Evolutionary conservation across 2,113 vertebrate genomes (phyloP).

Genomic region (Halcyon malimbica): DNA sequence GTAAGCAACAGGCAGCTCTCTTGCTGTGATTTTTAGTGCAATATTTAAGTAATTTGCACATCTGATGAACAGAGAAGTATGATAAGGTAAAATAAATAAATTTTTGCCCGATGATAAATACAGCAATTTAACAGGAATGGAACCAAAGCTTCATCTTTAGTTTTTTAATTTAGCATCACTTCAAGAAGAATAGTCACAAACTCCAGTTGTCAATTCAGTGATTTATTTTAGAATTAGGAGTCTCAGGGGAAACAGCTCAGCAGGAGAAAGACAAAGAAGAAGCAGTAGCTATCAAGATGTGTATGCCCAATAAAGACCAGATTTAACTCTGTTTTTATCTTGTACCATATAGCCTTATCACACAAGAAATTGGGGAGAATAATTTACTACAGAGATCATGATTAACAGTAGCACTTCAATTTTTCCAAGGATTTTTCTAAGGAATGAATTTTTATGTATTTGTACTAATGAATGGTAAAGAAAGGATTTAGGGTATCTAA

Average conservation of each 20-base stretch:
- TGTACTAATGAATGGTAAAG: conserved; percentile 57
- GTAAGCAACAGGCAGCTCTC: background rate
- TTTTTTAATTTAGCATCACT: background rate
- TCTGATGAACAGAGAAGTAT: conserved; percentile 28
- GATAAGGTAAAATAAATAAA: conserved; percentile 13
- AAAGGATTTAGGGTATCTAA: conserved; percentile 45
- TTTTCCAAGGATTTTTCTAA: conserved; percentile 40
- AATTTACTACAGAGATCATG: conserved; percentile 54
- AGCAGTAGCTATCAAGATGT: conserved; percentile 56
- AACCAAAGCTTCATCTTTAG: background rate
- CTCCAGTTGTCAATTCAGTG: conserved; percentile 9
- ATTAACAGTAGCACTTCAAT: conserved; percentile 17
- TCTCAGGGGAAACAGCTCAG: conserved; percentile 30
- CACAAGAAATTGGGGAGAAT: conserved; percentile 29
- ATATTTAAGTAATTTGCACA: conserved; percentile 29
- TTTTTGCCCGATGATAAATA: background rate
- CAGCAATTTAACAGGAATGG: background rate
- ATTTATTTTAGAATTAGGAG: conserved; percentile 7
- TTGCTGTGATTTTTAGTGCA: conserved; percentile 42
- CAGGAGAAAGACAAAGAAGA: conserved; percentile 53
- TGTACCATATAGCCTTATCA: conserved; percentile 48
- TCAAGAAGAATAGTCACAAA: conserved; percentile 23
- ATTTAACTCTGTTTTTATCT: conserved; percentile 19
- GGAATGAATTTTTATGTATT: conserved; percentile 44
- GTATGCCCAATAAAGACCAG: conserved; percentile 44